Evolutionary conservation across 1,140 invertebrate species (phyloP).

Genomic region (Paramacrobiotus metropolitanus): DNA sequence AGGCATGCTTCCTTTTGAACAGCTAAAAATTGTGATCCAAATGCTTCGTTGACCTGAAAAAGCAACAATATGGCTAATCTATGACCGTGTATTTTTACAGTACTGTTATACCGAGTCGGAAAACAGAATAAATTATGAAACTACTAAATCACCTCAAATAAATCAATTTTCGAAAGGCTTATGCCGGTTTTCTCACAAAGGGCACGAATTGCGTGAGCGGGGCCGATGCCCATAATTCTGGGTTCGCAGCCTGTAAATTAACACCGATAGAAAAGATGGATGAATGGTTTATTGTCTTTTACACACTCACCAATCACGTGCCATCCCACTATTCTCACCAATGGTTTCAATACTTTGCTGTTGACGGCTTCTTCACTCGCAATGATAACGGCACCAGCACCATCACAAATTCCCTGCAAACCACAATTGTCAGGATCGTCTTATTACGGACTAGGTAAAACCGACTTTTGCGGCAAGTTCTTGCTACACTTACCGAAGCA

Average conservation of each 20-base stretch:
- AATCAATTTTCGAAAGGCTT: constrained; percentile 59
- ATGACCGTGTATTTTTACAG: too few species aligned
- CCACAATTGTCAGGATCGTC: too few species aligned
- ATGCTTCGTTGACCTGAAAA: constrained; percentile 79
- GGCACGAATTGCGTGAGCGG: constrained; percentile 66
- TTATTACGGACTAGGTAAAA: too few species aligned
- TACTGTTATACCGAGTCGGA: too few species aligned
- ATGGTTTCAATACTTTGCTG: constrained; percentile 42
- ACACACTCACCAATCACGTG: constrained; percentile 14
- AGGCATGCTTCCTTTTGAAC: constrained; percentile 42
- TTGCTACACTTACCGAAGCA: constrained; percentile 48
- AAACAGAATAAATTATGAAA: not conserved
- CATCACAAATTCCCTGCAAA: constrained; percentile 72
- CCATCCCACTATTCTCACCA: constrained; percentile 28
- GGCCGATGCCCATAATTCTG: constrained; percentile 62
- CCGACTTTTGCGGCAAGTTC: constrained; percentile 6
- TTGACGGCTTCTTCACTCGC: constrained; percentile 65
- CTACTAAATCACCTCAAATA: constrained; percentile 49
- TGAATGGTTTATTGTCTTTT: constrained; percentile 1
- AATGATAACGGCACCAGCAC: constrained; percentile 65
- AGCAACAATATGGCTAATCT: constrained; percentile 9
- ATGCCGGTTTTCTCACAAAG: constrained; percentile 43
- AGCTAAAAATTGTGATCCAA: constrained; percentile 68
- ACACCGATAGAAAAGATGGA: constrained; percentile 6
- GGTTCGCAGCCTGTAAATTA: constrained; percentile 28